Base-by-base conservation (phyloP, 2,888 invertebrate species). In the Chymomyza amoena region DNA sequence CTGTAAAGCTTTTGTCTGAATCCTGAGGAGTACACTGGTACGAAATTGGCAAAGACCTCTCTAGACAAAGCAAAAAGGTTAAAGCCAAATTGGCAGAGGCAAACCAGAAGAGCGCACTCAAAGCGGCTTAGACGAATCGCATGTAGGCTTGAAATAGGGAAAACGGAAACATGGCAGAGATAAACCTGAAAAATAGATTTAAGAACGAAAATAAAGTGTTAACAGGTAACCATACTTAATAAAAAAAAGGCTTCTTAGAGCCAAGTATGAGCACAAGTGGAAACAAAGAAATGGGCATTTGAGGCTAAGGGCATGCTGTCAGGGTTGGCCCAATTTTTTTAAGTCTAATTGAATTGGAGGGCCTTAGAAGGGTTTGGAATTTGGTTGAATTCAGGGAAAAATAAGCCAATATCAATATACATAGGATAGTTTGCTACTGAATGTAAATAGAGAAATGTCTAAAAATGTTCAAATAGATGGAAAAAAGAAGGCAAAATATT, bases 101-200 rank as follows among this genome's bases (percentile, higher is more conserved):
- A 32, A 9, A 32, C 51, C 16, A 18, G n/a, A 45, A 13, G 6
- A 36, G 52, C 73, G 72, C n/a, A 57, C 13, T n/a, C 25, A 65
- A 51, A 75, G 60, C 85, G 51, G 85, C 82, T 81, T 87, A 81
- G 68, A 56, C 60, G 64, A 66, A 76, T 61, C 72, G 81, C 72
- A 70, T 76, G 73, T 65, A 68, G 66, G 32, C 32, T 32, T 32
- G 7, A 32, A 32, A 13, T 7, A 13, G 39, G 13, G 4, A 45
- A 45, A 45, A 32, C n/a, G 32, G 39, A 45, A 45, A 45, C 13
- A 45, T 32, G 39, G 39, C 13, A 45, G 13, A 45, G 39, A 45
- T 45, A 45, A 45, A 3, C 39, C 39, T 45, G 39, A 45, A 45
- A 45, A 45, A 13, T 45, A 45, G 39, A 45, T 45, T 45, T 45